Percentiles rank a stretch among this genome's conserved stretches.
Evolutionary conservation across 2,113 vertebrate species (phyloP).

Genomic region (Psophia crepitans): DNA sequence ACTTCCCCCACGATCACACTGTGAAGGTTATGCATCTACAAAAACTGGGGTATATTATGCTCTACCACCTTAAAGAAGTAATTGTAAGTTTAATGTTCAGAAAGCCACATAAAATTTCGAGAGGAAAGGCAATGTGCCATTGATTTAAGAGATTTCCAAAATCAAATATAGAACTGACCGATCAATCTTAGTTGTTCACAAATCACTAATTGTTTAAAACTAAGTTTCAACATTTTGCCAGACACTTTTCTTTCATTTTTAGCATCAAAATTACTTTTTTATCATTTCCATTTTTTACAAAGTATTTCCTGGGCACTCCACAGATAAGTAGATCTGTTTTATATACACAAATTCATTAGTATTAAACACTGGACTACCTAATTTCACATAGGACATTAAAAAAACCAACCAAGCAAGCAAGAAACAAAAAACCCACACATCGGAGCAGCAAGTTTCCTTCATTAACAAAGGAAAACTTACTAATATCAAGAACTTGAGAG

Average conservation of each 20-base stretch:
- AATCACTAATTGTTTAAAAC: not conserved
- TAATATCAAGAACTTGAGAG: not conserved
- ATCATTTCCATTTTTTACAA: not conserved
- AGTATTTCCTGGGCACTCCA: not conserved
- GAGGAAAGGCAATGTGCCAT: not conserved
- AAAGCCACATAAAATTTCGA: not conserved
- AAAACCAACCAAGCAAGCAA: not conserved
- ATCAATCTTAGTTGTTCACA: not conserved
- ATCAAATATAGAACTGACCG: not conserved
- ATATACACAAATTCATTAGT: not conserved
- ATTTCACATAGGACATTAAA: not conserved
- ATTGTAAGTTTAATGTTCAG: not conserved
- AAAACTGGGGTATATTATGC: not conserved
- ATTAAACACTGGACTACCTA: not conserved
- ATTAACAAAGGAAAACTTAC: not conserved
- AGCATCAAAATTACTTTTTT: not conserved
- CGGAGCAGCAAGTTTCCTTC: not conserved
- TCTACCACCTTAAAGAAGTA: not conserved
- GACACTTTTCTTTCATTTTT: not conserved
- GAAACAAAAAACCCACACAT: not conserved
- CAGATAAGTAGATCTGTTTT: not conserved
- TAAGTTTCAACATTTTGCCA: not conserved
- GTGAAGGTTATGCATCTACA: not conserved
- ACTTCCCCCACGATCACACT: not conserved
- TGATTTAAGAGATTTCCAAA: not conserved